Percentiles rank a stretch among this genome's conserved stretches.
Conservation (phyloP, 2,797 vertebrate species). For the Uromys caudimaculatus region DNA sequence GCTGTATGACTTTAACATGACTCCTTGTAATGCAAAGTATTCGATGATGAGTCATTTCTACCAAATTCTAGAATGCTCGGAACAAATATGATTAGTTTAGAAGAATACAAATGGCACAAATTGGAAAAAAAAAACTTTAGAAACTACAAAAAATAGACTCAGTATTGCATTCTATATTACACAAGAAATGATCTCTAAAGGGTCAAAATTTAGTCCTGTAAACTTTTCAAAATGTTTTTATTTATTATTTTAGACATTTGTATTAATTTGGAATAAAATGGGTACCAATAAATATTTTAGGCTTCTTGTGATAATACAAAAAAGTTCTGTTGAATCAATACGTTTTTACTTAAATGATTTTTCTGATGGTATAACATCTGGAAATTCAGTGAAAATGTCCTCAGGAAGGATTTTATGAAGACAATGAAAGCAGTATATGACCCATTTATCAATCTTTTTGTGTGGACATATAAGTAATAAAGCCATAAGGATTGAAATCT, state of each 20-base stretch:
- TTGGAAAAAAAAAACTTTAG: not conserved
- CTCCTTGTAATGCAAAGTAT: not conserved
- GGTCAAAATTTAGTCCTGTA: not conserved
- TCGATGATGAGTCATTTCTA: constrained; percentile 11
- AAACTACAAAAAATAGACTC: constrained; percentile 14
- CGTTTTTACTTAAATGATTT: constrained; percentile 72
- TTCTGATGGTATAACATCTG: constrained; percentile 70
- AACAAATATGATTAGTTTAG: constrained; percentile 2
- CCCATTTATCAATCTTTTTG: constrained; percentile 80
- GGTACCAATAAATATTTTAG: constrained; percentile 47
- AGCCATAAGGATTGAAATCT: constrained; percentile 83
- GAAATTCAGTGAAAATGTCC: constrained; percentile 82
- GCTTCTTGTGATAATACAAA: constrained; percentile 57
- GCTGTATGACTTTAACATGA: constrained; percentile 23
- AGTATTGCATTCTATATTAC: not conserved
- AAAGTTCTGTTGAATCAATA: constrained; percentile 73
- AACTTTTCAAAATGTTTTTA: constrained; percentile 24
- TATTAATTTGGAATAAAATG: constrained; percentile 60
- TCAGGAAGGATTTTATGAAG: constrained; percentile 84
- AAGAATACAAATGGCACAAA: not conserved
- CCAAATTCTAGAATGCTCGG: not conserved
- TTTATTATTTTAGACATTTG: constrained; percentile 34
- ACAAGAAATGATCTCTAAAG: constrained; percentile 10
- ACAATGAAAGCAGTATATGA: constrained; percentile 78
- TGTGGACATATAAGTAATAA: constrained; percentile 83